Evolutionary conservation across 2,888 invertebrate genomes (phyloP).

Genomic region (Aspidiotus destructor): DNA sequence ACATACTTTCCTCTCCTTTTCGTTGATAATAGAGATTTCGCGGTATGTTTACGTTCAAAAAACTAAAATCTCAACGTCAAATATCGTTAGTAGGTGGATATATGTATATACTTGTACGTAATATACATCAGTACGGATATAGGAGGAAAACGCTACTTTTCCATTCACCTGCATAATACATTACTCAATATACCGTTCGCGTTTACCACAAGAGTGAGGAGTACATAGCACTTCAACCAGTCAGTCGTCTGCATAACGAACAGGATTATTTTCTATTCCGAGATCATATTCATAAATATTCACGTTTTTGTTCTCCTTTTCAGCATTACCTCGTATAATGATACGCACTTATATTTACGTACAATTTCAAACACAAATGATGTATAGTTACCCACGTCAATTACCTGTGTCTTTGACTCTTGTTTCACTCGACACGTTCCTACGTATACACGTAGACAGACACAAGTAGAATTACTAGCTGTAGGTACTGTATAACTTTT

Average conservation of each 20-base stretch:
- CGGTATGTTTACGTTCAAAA: constrained; percentile 16
- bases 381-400: no score
- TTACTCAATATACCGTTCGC: constrained; percentile 7
- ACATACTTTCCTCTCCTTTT: no score
- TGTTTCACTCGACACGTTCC: no score
- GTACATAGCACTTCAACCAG: no score
- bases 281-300: constrained; percentile 25
- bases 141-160: constrained; percentile 21
- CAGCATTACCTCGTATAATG: background rate
- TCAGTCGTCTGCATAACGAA: constrained; percentile 11
- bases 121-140: background rate
- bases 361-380: no score
- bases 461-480: no score
- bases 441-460: no score
- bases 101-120: background rate
- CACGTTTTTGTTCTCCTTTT: constrained; percentile 23
- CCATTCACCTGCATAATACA: constrained; percentile 22
- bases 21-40: constrained; percentile 15
- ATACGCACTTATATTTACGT: no score
- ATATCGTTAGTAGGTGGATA: constrained; percentile 16
- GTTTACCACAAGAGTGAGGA: constrained; percentile 4
- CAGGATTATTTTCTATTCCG: no score
- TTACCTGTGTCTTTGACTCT: no score
- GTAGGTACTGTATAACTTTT: no score
- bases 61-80: constrained; percentile 23